Percentiles rank a stretch among this genome's conserved stretches.
Evolutionary conservation across 2,113 vertebrate genomes (phyloP).

Genomic region (Dasyornis broadbenti): DNA sequence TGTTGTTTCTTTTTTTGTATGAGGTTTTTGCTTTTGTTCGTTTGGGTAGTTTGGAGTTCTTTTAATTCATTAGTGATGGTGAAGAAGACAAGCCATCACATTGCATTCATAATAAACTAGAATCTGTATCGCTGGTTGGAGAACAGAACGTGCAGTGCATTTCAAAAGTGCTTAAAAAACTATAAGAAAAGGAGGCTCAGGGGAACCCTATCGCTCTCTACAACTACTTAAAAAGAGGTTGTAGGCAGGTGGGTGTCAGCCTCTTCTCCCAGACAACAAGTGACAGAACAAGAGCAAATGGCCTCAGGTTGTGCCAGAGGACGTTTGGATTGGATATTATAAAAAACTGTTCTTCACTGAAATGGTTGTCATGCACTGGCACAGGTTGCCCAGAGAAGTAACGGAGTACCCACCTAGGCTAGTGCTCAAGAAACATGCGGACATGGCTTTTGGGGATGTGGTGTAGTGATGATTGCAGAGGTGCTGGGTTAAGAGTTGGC

Average conservation of each 20-base stretch:
- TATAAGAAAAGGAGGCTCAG: background rate
- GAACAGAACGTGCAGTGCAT: background rate
- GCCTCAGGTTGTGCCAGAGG: background rate
- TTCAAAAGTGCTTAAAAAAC: background rate
- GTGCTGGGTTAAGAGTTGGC: background rate
- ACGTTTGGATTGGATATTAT: background rate
- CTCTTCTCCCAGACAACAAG: background rate
- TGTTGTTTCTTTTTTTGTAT: rapidly evolving
- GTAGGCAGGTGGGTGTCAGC: no score
- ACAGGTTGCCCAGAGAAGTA: background rate
- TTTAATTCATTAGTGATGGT: background rate
- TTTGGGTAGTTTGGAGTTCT: background rate
- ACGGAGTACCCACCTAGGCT: no score
- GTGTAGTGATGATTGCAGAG: background rate
- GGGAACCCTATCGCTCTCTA: rapidly evolving
- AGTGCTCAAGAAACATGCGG: background rate
- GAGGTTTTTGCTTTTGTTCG: background rate
- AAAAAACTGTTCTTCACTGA: background rate
- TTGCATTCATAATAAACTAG: background rate
- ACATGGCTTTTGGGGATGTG: rapidly evolving
- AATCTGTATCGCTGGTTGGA: background rate
- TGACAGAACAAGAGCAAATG: background rate
- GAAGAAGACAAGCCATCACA: background rate
- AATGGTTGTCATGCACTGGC: background rate
- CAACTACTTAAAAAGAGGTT: background rate